Evolutionary conservation across 2,888 invertebrate species (phyloP).

Genomic region (Notodonta ziczac): DNA sequence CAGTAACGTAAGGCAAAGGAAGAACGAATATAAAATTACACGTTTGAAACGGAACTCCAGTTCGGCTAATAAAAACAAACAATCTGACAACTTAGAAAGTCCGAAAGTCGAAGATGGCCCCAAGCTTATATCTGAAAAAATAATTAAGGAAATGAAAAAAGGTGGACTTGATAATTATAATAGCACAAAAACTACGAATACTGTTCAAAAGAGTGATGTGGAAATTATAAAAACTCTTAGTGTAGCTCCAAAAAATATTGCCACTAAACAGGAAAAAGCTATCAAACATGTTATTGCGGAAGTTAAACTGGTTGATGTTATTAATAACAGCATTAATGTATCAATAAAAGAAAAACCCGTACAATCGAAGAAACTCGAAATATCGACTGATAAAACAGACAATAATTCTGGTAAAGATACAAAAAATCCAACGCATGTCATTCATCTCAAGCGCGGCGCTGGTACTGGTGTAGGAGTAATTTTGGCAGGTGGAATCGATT

Average conservation of each 20-base stretch:
- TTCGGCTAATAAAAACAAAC: constrained; percentile 69
- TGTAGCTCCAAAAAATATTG: constrained; percentile 6
- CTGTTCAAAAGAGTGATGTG: constrained; percentile 45
- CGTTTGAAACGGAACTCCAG: constrained; percentile 76
- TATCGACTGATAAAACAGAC: constrained; percentile 44
- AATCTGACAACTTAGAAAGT: constrained; percentile 59
- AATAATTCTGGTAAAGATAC: constrained; percentile 41
- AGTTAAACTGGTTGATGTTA: constrained; percentile 32
- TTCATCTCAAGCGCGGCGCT: constrained; percentile 68
- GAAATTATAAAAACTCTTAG: constrained; percentile 42
- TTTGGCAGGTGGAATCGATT: constrained; percentile 94
- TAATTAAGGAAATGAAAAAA: constrained; percentile 68
- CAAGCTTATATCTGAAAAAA: constrained; percentile 65
- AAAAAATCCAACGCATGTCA: constrained; percentile 57
- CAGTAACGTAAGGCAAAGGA: constrained; percentile 72
- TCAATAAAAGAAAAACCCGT: constrained; percentile 39
- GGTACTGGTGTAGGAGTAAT: constrained; percentile 92
- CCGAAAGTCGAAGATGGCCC: constrained; percentile 67
- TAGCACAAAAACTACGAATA: constrained; percentile 36
- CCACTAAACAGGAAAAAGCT: constrained; percentile 45
- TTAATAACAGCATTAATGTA: constrained; percentile 18
- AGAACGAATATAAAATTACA: constrained; percentile 75
- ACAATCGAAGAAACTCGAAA: constrained; percentile 34
- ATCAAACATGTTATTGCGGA: constrained; percentile 36
- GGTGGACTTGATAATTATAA: constrained; percentile 61